These are phyloP conservation scores for Mythimna loreyi DNA, from an alignment of 2,888 invertebrate genomes.

Conservation along the genomic window DNA sequence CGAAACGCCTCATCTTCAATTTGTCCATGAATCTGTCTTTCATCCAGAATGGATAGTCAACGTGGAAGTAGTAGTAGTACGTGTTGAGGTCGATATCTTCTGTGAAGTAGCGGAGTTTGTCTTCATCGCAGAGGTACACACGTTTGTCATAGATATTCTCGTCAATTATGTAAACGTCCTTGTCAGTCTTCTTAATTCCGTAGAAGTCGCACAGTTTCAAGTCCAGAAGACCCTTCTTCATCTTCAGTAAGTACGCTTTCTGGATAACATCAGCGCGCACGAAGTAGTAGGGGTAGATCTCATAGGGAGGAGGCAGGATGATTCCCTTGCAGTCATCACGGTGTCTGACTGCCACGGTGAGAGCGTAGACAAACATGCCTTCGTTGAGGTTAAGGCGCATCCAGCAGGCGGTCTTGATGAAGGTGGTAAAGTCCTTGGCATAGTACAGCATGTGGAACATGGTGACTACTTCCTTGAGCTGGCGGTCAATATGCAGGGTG, in stretches of 20 bases:
- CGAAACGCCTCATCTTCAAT: conserved; percentile 85
- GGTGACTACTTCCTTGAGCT: conserved; percentile 87
- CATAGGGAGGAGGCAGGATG: conserved; percentile 90
- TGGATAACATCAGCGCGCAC: conserved; percentile 92
- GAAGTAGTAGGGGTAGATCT: conserved; percentile 92
- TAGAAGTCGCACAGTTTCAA: conserved; percentile 88
- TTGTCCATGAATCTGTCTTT: conserved; percentile 83
- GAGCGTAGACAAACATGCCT: conserved; percentile 90
- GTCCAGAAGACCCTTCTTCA: conserved; percentile 86
- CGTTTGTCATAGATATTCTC: conserved; percentile 92
- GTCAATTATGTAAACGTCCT: conserved; percentile 91
- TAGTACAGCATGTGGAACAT: conserved; percentile 90
- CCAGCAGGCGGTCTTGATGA: conserved; percentile 88
- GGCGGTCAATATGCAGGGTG: conserved; percentile 86
- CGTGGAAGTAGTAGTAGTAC: conserved; percentile 92
- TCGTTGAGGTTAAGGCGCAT: conserved; percentile 89
- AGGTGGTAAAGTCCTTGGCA: conserved; percentile 88
- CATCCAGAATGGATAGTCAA: conserved; percentile 92
- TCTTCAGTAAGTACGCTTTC: conserved; percentile 88
- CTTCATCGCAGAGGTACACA: conserved; percentile 89
- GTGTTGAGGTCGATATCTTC: conserved; percentile 92
- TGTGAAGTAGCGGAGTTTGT: conserved; percentile 92
- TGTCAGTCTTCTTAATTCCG: conserved; percentile 87
- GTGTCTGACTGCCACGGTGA: conserved; percentile 89
- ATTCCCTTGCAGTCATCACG: conserved; percentile 88